phyloP scores from a whole-genome alignment of 2,113 vertebrate species.

The Ophiodon elongatus region DNA sequence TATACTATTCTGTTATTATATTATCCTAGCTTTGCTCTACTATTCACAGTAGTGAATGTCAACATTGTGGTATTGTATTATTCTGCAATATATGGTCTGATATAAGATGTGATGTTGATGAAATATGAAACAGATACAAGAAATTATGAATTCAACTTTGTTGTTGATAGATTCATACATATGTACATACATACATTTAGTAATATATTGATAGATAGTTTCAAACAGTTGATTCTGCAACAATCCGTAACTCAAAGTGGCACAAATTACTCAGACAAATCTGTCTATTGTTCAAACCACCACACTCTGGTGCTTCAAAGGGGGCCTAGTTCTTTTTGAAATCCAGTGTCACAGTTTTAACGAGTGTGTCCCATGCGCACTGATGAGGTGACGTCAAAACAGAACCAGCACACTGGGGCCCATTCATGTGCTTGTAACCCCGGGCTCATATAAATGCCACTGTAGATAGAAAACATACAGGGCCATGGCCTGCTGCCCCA shows the following conservation, averaged over 20 bases:
- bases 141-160: background rate
- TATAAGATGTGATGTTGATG: background rate
- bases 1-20: background rate
- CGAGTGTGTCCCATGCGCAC: conserved; percentile 51
- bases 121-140: background rate
- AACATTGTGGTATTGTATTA: background rate
- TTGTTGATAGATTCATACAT: background rate
- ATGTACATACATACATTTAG: background rate
- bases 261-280: conserved; percentile 22
- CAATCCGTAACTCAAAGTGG: background rate
- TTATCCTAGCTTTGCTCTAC: background rate
- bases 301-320: conserved; percentile 28
- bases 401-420: conserved; percentile 71
- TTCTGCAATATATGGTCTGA: background rate
- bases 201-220: background rate
- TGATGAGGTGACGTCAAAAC: conserved; percentile 73
- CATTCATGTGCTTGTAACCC: conserved; percentile 79
- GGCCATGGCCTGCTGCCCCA: conserved; percentile 51
- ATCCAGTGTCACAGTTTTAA: conserved; percentile 54
- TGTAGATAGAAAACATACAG: conserved; percentile 78
- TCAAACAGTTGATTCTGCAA: background rate
- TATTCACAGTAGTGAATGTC: background rate
- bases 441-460: conserved; percentile 82
- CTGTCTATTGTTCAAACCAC: conserved; percentile 12
- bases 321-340: conserved; percentile 40